Conservation (phyloP, 2,888 invertebrate species). For the Cloeon dipterum region DNA sequence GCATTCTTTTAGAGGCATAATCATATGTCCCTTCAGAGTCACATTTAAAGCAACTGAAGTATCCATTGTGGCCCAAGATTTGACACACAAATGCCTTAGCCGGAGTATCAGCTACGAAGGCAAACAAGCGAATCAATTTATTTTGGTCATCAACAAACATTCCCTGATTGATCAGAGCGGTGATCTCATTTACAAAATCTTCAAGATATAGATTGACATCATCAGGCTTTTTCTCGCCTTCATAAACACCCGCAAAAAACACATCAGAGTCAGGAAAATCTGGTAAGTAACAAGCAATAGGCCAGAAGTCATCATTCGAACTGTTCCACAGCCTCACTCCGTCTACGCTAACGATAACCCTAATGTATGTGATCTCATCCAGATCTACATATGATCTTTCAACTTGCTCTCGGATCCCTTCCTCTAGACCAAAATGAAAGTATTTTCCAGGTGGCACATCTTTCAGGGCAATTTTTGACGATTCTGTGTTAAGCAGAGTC, state of each 20-base stretch:
- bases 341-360: background rate
- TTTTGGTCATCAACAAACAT: background rate
- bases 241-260: background rate
- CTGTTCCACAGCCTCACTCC: background rate
- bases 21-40: background rate
- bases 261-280: too few relatives aligned
- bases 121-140: background rate
- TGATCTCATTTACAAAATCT: background rate
- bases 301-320: too few relatives aligned
- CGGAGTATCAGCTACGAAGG: background rate
- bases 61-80: background rate
- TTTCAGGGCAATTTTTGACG: too few relatives aligned
- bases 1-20: background rate
- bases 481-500: too few relatives aligned
- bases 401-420: too few relatives aligned
- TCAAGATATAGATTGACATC: background rate
- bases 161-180: background rate
- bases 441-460: too few relatives aligned
- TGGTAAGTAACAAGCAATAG: too few relatives aligned
- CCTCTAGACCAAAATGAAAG: too few relatives aligned
- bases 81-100: background rate
- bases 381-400: too few relatives aligned
- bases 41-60: background rate
- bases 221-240: background rate
- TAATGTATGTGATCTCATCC: background rate